phyloP scores from a whole-genome alignment of 2,797 vertebrate genomes.

The Xerus rutilus region DNA sequence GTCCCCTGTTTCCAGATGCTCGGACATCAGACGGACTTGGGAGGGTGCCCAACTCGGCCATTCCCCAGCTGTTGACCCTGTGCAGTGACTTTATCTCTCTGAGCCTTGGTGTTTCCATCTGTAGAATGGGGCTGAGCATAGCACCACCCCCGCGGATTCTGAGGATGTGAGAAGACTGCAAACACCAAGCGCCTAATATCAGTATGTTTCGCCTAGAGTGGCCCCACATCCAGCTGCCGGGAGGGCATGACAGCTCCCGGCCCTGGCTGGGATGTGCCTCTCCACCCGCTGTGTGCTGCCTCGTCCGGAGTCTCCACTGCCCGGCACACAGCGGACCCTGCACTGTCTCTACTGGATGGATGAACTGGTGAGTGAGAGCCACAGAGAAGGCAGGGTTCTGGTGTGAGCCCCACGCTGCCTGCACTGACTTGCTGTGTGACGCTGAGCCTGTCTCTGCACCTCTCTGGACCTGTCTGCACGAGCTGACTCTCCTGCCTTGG shows the following conservation, averaged over 20 bases:
- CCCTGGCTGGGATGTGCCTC: not conserved
- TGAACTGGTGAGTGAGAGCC: not conserved
- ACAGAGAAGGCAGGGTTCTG: not conserved
- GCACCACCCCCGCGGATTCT: not conserved
- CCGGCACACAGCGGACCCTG: not conserved
- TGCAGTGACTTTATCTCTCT: not conserved
- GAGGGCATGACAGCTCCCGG: not conserved
- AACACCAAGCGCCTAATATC: accelerated
- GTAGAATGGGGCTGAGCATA: not conserved
- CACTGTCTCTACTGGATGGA: not conserved
- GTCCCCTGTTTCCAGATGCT: not conserved
- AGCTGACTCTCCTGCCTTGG: not conserved
- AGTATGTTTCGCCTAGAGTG: not conserved
- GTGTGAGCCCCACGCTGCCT: accelerated
- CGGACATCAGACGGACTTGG: not conserved
- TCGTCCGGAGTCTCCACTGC: not conserved
- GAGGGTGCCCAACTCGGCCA: not conserved
- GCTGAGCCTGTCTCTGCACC: not conserved
- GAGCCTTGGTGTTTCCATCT: not conserved
- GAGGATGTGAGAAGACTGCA: accelerated
- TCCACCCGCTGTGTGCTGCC: not conserved
- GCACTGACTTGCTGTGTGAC: not conserved
- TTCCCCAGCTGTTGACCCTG: not conserved
- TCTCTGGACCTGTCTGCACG: not conserved
- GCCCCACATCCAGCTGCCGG: not conserved